Conservation (phyloP, 2,888 invertebrate genomes). For the Flabesymbios commensalis region DNA sequence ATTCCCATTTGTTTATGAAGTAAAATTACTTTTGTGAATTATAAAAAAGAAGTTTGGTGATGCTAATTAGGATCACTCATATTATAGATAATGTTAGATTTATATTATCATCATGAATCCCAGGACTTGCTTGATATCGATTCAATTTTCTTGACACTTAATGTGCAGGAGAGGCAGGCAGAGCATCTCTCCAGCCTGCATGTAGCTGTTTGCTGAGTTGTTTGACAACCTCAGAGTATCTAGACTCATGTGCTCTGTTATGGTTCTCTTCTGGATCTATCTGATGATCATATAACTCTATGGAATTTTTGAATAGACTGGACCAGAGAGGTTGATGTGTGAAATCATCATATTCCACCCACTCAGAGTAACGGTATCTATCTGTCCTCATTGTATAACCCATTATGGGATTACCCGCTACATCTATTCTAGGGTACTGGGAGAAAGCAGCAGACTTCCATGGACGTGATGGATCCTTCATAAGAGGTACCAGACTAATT, state of each 20-base stretch:
- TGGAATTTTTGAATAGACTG: not conserved
- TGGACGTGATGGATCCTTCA: slow-evolving; percentile 1
- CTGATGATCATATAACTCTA: slow-evolving; percentile 12
- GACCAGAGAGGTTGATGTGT: not conserved
- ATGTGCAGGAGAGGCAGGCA: too few species aligned
- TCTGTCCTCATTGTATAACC: slow-evolving; percentile 40
- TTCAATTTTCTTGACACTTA: too few species aligned
- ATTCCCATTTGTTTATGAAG: too few species aligned
- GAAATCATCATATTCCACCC: slow-evolving; percentile 31
- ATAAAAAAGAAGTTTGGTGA: too few species aligned
- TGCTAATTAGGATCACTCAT: too few species aligned
- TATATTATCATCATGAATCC: too few species aligned
- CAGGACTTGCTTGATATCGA: too few species aligned
- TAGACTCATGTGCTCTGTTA: not conserved
- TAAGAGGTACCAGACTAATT: slow-evolving; percentile 20
- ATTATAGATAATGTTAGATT: too few species aligned
- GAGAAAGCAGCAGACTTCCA: slow-evolving; percentile 29
- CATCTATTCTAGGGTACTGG: slow-evolving; percentile 32
- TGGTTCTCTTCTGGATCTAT: slow-evolving; percentile 9
- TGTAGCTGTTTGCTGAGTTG: not conserved
- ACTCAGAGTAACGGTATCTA: slow-evolving; percentile 34
- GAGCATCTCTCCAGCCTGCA: slow-evolving; percentile 1
- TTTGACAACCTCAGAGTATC: not conserved
- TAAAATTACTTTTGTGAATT: too few species aligned
- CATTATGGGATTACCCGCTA: slow-evolving; percentile 38